These are phyloP conservation scores for Nasonia vitripennis DNA, from an alignment of 1,140 invertebrate species.

Conservation along the genomic window DNA sequence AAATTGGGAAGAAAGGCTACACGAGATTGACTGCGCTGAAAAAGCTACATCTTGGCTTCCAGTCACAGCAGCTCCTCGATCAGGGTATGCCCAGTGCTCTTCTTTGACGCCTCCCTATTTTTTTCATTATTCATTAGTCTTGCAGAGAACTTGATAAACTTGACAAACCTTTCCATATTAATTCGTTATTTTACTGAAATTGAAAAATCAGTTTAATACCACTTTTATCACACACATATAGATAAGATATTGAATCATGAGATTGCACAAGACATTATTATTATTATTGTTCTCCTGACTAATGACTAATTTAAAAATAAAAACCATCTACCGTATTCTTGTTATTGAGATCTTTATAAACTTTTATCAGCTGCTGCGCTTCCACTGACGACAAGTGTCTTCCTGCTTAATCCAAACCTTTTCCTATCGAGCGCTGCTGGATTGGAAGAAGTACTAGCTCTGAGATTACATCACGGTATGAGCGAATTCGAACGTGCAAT, in stretches of 20 bases:
- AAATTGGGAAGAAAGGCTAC: slow-evolving; percentile 68
- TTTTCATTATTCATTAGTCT: slow-evolving; percentile 34
- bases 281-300: background rate
- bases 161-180: background rate
- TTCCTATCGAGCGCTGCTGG: slow-evolving; percentile 26
- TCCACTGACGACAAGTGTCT: slow-evolving; percentile 32
- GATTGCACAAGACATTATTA: background rate
- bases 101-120: slow-evolving; percentile 3
- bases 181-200: background rate
- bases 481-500: slow-evolving; percentile 67
- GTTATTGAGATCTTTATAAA: background rate
- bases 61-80: slow-evolving; percentile 2
- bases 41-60: slow-evolving; percentile 34
- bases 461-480: slow-evolving; percentile 66
- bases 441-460: slow-evolving; percentile 35
- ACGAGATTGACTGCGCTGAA: slow-evolving; percentile 17
- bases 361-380: slow-evolving; percentile 40
- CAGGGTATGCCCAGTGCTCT: slow-evolving; percentile 12
- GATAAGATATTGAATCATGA: slow-evolving; percentile 5
- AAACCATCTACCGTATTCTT: background rate
- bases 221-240: background rate
- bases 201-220: background rate
- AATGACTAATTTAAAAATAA: slow-evolving; percentile 32
- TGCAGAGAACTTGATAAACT: background rate
- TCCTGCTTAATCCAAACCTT: slow-evolving; percentile 18